Base-by-base conservation (phyloP, 37 sponge, comb jelly and placozoan species). In the Cliona cf. orientalis region DNA sequence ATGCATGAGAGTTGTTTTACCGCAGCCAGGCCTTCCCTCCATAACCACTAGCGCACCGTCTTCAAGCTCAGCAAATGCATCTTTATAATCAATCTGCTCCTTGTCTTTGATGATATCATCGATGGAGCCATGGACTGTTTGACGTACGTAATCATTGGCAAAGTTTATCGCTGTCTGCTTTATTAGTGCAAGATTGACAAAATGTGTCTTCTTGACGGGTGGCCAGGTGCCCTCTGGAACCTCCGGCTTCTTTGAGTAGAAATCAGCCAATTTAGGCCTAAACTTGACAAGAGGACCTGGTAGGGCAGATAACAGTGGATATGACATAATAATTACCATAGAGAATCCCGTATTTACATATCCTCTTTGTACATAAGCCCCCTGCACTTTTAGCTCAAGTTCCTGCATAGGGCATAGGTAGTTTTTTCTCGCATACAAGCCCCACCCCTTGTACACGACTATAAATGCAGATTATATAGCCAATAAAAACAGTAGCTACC, bases 11-110 rank as follows among this genome's bases (percentile, higher is more conserved):
- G 76, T 67, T 28, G 77, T 58, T 56, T 84, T 84, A 5, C 85
- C 85, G 40, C 42, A 53, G 12, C 78, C 85, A 58, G 85, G 85
- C 9, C 85, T 40, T 3, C 85, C 85, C 36, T 67, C 69, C 2
- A 84, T 67, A 25, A 84, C 33, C 14, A 66, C 26, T 17, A 79
- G 32, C 45, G 41, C 6, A 7, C 25, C 9, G 12, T 39, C 25
- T 3, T 58, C 58, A 1, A 28, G 5, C 22, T 58, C 19, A 31
- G 83, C 64, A 39, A 82, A 82, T 0, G 60, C 73, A 19, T 71
- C 53, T 19, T 63, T 35, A n/a, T 62, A 72, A 5, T 41, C 28
- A 14, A 62, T 69, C 2, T 28, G 62, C 5, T 12, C n/a, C 32
- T 82, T 82, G 23, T 60, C 7, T 31, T 60, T 55, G 58, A 29